These are phyloP conservation scores for Drosophila athabasca DNA, from an alignment of 1,140 invertebrate species.

Conservation along the genomic window DNA sequence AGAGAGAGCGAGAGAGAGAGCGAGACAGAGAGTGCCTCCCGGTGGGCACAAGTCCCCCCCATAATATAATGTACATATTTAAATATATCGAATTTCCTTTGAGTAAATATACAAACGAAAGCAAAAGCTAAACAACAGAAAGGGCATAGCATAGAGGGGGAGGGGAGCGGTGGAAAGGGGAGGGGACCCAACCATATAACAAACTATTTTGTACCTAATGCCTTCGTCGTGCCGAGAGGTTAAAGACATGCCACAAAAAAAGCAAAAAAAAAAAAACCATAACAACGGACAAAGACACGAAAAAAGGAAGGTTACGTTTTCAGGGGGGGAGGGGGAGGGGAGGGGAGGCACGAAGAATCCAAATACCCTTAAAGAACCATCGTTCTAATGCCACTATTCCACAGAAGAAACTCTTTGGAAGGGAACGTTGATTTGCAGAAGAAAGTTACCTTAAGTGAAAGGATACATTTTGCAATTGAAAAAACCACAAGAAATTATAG, in stretches of 20 bases:
- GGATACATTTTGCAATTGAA: too few relatives aligned
- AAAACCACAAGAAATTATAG: too few relatives aligned
- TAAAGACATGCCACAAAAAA: conserved; percentile 37
- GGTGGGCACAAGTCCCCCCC: conserved; percentile 17
- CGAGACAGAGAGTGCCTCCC: conserved; percentile 9
- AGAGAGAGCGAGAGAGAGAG: conserved; percentile 31
- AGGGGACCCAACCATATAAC: conserved; percentile 28
- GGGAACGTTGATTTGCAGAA: neutral
- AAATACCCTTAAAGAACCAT: too few relatives aligned
- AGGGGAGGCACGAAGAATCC: too few relatives aligned
- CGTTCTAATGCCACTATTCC: too few relatives aligned
- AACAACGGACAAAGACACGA: conserved; percentile 1
- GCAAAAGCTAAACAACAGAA: conserved; percentile 9
- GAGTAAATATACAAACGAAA: conserved; percentile 55
- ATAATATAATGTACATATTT: conserved; percentile 62
- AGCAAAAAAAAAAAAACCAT: conserved; percentile 10
- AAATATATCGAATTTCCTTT: conserved; percentile 73
- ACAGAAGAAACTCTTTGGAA: too few relatives aligned
- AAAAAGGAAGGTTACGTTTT: conserved; percentile 4
- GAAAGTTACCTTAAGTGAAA: conserved; percentile 13
- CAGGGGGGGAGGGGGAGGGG: too few relatives aligned
- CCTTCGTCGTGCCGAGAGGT: conserved; percentile 20
- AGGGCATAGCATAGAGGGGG: neutral
- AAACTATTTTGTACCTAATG: conserved; percentile 73
- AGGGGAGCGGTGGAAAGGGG: conserved; percentile 2